These are phyloP conservation scores for Laupala kohalensis DNA, from an alignment of 1,140 invertebrate species.

Conservation along the genomic window DNA sequence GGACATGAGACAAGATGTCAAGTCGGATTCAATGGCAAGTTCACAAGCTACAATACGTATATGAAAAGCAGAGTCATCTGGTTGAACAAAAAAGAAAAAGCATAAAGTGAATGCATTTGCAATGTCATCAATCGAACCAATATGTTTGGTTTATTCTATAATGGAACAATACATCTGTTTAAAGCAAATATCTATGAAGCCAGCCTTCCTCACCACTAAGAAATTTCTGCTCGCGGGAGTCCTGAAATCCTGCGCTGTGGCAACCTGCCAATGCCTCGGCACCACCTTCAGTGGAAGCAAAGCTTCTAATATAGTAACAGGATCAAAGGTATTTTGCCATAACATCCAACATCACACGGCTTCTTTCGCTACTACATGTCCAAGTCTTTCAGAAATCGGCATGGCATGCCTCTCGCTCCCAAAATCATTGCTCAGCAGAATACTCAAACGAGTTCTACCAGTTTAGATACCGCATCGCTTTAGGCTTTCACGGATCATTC, in stretches of 20 bases:
- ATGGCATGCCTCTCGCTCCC: background rate
- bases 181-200: too few species aligned
- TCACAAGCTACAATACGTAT: too few species aligned
- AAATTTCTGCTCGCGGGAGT: background rate
- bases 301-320: background rate
- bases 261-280: background rate
- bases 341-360: background rate
- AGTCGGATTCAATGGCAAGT: too few species aligned
- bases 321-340: background rate
- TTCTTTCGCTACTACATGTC: background rate
- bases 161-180: too few species aligned
- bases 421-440: background rate
- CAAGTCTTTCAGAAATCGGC: background rate
- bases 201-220: too few species aligned
- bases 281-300: background rate
- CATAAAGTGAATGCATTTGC: too few species aligned
- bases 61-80: too few species aligned
- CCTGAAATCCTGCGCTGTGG: background rate
- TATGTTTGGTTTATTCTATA: too few species aligned
- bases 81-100: too few species aligned
- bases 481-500: background rate
- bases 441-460: background rate
- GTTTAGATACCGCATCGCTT: background rate
- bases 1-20: too few species aligned
- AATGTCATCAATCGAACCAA: too few species aligned